Evolutionary conservation across 2,113 vertebrate genomes (phyloP).

Genomic region (Benitochromis conjunctus): DNA sequence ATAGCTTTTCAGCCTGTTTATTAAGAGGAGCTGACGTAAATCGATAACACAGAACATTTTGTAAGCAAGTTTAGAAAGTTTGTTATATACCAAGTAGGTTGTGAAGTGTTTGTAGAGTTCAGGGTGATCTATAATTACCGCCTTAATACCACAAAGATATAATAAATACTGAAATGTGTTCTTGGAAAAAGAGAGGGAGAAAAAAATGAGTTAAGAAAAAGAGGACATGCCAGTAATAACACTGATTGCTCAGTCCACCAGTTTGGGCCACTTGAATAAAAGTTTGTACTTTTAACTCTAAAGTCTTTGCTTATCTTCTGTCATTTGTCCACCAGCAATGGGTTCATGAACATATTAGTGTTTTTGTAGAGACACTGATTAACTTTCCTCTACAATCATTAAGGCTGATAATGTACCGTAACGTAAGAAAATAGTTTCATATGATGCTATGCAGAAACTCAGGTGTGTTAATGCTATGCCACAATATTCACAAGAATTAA

Average conservation of each 20-base stretch:
- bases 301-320: not conserved
- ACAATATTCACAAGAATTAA: fast-evolving
- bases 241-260: fast-evolving
- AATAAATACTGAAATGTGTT: not conserved
- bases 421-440: fast-evolving
- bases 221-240: fast-evolving
- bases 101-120: not conserved
- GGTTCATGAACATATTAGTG: not conserved
- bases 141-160: fast-evolving
- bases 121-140: fast-evolving
- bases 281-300: not conserved
- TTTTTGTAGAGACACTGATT: no score
- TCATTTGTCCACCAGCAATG: not conserved
- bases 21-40: not conserved
- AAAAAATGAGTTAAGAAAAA: not conserved
- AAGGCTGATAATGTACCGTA: not conserved
- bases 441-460: not conserved
- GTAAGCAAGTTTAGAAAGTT: not conserved
- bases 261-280: not conserved
- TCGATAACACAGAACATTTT: not conserved
- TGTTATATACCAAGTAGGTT: not conserved
- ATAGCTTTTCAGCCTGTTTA: not conserved
- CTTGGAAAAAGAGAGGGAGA: not conserved
- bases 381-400: not conserved
- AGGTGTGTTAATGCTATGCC: not conserved